phyloP scores from a whole-genome alignment of 2,888 invertebrate genomes.

The Nasonovia ribisnigri region DNA sequence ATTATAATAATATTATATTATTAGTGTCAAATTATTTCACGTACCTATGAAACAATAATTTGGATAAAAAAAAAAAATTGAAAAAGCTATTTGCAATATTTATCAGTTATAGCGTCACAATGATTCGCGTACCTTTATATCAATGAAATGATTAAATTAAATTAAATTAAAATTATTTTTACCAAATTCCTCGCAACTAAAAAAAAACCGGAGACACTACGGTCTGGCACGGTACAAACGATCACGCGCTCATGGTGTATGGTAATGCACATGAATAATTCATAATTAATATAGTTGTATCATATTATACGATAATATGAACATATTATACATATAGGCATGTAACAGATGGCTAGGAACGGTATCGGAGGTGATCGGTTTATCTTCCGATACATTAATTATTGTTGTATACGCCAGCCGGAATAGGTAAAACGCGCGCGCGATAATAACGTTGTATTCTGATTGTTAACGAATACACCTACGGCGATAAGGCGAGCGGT shows the following conservation, averaged over 20 bases:
- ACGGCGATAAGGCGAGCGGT: background rate
- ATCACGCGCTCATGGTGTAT: background rate
- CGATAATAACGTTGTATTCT: background rate
- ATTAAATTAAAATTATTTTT: background rate
- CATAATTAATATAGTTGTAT: too few species aligned
- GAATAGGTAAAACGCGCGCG: background rate
- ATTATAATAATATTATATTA: too few species aligned
- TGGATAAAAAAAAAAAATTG: too few species aligned
- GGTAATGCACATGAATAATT: background rate
- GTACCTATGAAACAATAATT: too few species aligned
- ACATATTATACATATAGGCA: too few species aligned
- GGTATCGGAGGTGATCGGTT: background rate
- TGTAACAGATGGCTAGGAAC: background rate
- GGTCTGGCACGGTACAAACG: background rate
- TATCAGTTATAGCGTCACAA: background rate
- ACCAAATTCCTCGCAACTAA: background rate
- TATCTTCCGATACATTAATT: background rate
- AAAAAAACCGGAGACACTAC: background rate
- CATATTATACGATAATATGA: background rate
- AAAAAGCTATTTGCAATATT: too few species aligned
- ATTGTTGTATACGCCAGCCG: background rate
- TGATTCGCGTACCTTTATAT: too few species aligned
- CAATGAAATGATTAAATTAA: too few species aligned
- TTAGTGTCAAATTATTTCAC: too few species aligned
- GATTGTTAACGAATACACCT: constrained; percentile 5